These are phyloP conservation scores for Mormyrops attenuatus DNA, from an alignment of 2,797 vertebrate species.

Conservation along the genomic window DNA sequence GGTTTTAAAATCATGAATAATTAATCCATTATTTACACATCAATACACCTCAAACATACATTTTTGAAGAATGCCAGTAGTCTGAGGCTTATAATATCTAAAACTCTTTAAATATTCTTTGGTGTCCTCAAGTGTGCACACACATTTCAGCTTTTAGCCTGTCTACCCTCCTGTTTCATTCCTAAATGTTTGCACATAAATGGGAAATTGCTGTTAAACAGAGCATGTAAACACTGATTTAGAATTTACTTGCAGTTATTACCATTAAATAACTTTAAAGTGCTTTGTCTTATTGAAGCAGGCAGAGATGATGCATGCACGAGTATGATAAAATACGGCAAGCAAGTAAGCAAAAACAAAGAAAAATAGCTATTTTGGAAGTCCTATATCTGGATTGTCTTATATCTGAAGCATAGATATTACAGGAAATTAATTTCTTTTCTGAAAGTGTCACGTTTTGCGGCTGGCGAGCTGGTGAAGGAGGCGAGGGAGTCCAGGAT, in stretches of 20 bases:
- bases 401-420: neutral
- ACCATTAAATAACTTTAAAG: slow-evolving; percentile 17
- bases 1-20: neutral
- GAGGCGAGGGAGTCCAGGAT: too few species aligned
- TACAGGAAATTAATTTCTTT: neutral
- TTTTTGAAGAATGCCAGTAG: neutral
- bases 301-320: neutral
- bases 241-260: slow-evolving; percentile 9
- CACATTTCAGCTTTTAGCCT: neutral
- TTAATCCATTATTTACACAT: neutral
- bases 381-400: neutral
- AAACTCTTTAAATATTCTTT: neutral
- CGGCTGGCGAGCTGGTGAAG: too few species aligned
- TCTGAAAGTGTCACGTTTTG: too few species aligned
- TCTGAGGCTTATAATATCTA: neutral
- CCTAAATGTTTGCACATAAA: neutral
- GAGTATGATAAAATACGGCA: neutral
- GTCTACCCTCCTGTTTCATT: slow-evolving; percentile 6
- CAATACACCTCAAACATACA: neutral
- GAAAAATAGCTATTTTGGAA: neutral
- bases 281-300: neutral
- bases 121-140: neutral
- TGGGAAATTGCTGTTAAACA: slow-evolving; percentile 14
- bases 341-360: neutral
- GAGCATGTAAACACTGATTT: slow-evolving; percentile 19